A percentile compares a stretch with the other conserved stretches of the same genome.
Conservation (phyloP, 2,888 invertebrate species). For the Zygogramma bicolorata region DNA sequence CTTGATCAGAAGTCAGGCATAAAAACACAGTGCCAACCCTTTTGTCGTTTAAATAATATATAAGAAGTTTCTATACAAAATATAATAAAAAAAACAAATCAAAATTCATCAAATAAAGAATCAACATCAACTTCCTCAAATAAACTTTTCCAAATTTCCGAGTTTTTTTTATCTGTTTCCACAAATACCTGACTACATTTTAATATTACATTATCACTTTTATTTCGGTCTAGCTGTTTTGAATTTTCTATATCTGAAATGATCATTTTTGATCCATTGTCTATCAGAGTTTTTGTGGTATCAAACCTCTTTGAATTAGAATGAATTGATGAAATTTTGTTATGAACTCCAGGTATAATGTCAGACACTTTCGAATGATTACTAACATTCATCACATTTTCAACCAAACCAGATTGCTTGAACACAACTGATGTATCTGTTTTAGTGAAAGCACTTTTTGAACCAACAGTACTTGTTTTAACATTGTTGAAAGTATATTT, state of each 20-base stretch:
- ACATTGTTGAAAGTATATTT: background rate
- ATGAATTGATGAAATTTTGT: background rate
- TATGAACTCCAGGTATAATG: background rate
- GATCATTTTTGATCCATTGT: background rate
- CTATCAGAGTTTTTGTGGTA: conserved; percentile 20
- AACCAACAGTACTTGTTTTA: background rate
- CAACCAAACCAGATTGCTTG: background rate
- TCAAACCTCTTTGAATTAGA: conserved; percentile 8
- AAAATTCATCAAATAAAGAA: conserved; percentile 57
- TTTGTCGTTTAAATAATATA: background rate
- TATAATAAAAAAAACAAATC: conserved; percentile 21
- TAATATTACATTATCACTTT: conserved; percentile 29
- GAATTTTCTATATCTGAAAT: background rate
- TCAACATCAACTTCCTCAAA: conserved; percentile 55
- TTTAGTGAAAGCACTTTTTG: background rate
- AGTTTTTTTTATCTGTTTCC: conserved; percentile 46
- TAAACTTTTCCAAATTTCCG: conserved; percentile 49
- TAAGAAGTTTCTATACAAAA: background rate
- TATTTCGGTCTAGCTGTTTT: background rate
- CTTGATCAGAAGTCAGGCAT: too few relatives aligned
- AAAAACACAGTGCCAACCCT: too few relatives aligned
- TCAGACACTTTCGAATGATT: background rate
- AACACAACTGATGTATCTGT: background rate
- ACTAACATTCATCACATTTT: background rate
- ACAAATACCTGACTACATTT: conserved; percentile 39